Conservation (phyloP, 1,140 invertebrate genomes). For the Aphaenogaster rudis region DNA sequence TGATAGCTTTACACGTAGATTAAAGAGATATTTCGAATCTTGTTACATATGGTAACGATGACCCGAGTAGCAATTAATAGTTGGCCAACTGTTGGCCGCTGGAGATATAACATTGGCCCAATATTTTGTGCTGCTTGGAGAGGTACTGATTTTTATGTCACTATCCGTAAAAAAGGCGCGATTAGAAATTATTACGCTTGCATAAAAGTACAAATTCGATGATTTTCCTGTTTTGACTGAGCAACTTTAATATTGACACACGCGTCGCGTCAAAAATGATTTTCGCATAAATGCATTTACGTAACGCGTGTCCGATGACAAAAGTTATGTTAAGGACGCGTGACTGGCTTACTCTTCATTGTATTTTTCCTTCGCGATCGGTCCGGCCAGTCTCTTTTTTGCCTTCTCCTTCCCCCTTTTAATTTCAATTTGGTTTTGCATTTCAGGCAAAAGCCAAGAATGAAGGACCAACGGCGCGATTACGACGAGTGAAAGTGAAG, state of each 20-base stretch:
- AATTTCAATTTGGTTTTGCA: conserved; percentile 40
- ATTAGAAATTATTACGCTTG: neutral
- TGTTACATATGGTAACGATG: too few species aligned
- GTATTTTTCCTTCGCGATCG: neutral
- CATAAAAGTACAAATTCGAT: neutral
- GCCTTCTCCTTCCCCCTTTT: conserved; percentile 10
- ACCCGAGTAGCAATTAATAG: too few species aligned
- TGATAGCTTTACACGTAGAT: neutral
- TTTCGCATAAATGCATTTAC: conserved; percentile 28
- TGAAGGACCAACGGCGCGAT: conserved; percentile 19
- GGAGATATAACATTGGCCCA: too few species aligned
- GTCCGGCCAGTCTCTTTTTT: neutral
- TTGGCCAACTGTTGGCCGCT: too few species aligned
- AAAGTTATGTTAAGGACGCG: neutral
- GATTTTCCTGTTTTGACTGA: neutral
- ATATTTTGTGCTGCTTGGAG: too few species aligned
- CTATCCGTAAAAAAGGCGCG: neutral
- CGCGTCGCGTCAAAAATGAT: neutral
- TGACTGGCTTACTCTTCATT: neutral
- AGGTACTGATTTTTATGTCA: neutral
- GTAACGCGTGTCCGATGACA: conserved; percentile 18
- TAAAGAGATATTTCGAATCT: neutral
- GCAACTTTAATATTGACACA: neutral
- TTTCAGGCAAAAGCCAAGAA: conserved; percentile 43
- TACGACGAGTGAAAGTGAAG: conserved; percentile 53